Conservation (phyloP, 2,888 invertebrate genomes). For the Dryobota labecula region DNA sequence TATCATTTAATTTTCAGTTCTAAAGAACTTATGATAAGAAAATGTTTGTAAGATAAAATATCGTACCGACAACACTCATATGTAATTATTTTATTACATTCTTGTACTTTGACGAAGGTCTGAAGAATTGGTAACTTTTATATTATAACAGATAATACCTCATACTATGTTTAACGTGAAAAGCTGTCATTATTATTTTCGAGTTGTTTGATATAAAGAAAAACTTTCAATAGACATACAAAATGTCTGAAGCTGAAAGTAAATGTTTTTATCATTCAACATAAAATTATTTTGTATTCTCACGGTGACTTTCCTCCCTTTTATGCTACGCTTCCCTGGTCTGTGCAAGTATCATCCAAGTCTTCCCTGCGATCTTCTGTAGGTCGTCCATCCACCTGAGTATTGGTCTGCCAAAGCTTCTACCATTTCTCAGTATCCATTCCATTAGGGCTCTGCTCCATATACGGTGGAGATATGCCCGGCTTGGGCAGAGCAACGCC, state of each 20-base stretch:
- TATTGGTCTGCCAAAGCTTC: too few species aligned
- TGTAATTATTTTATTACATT: slow-evolving; percentile 25
- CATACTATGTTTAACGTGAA: neutral
- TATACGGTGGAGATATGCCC: too few species aligned
- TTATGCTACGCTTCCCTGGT: too few species aligned
- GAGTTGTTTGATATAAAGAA: neutral
- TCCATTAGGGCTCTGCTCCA: too few species aligned
- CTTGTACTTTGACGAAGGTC: slow-evolving; percentile 27
- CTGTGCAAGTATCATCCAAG: too few species aligned
- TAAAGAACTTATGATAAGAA: neutral
- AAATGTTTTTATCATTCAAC: neutral
- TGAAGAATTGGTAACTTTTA: slow-evolving; percentile 8
- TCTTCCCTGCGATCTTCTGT: too few species aligned
- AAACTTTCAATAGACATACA: neutral
- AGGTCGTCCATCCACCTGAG: too few species aligned
- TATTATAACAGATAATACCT: slow-evolving; percentile 13
- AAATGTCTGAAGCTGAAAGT: neutral
- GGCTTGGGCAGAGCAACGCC: too few species aligned
- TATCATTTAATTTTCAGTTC: neutral
- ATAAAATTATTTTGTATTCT: neutral
- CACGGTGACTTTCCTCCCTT: too few species aligned
- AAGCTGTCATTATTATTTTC: slow-evolving; percentile 5
- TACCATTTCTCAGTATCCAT: too few species aligned
- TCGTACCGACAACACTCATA: too few species aligned
- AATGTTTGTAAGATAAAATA: slow-evolving; percentile 5